phyloP scores from a whole-genome alignment of 2,888 invertebrate species.

The Drosophila koepferae region DNA sequence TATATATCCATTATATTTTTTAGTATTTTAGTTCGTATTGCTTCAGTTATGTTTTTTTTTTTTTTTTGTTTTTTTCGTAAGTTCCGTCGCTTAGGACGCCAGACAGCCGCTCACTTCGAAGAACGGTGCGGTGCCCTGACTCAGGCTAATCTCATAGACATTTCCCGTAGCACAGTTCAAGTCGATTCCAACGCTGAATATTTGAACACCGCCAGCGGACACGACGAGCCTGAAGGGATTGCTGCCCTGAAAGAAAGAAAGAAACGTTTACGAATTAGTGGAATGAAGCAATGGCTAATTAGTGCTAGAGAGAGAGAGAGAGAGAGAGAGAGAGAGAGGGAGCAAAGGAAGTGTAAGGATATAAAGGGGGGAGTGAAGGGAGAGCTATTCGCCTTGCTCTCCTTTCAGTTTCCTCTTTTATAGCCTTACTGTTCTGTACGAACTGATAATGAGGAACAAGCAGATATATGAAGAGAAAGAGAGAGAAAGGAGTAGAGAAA shows the following conservation, averaged over 20 bases:
- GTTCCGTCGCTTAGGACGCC: not conserved
- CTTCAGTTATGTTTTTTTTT: conserved; percentile 10
- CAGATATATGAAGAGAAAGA: not conserved
- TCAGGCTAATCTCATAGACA: not conserved
- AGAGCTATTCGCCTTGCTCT: no score
- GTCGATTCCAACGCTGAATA: not conserved
- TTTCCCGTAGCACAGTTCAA: not conserved
- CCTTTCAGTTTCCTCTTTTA: no score
- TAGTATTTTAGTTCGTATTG: conserved; percentile 10
- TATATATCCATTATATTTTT: not conserved
- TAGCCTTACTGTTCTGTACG: no score
- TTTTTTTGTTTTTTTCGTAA: conserved; percentile 11
- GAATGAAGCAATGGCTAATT: not conserved
- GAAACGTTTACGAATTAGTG: not conserved
- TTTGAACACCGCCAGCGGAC: not conserved
- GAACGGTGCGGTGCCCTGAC: not conserved
- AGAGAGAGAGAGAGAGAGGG: not conserved
- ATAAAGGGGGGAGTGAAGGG: not conserved
- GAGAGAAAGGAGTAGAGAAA: not conserved
- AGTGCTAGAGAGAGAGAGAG: not conserved
- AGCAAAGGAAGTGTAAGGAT: no score
- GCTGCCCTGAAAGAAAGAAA: not conserved
- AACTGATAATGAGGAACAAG: not conserved
- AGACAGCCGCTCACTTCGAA: not conserved
- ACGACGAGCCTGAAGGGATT: not conserved